Percentiles rank a stretch among this genome's conserved stretches.
phyloP scores from a whole-genome alignment of 2,113 vertebrate species.

The Dissostichus mawsoni region DNA sequence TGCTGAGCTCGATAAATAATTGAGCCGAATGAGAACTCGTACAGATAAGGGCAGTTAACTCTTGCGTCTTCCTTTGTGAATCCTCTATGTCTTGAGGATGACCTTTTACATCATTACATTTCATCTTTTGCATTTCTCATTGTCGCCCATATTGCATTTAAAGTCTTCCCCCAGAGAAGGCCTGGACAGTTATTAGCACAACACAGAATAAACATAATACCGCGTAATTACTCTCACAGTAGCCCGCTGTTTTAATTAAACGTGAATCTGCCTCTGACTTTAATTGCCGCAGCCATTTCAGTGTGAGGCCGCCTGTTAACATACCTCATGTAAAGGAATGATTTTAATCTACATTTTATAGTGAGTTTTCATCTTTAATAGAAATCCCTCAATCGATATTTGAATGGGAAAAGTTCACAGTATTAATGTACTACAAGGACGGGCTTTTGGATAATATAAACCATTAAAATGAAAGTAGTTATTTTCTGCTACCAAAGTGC shows the following conservation, averaged over 20 bases:
- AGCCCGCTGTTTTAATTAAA: slow-evolving; percentile 19
- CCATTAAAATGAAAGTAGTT: slow-evolving; percentile 10
- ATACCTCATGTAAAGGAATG: neutral
- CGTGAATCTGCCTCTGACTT: neutral
- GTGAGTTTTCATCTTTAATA: neutral
- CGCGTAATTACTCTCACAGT: neutral
- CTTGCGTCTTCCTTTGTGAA: neutral
- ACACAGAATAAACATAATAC: neutral
- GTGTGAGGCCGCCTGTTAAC: neutral
- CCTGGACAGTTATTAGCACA: neutral
- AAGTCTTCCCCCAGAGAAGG: neutral
- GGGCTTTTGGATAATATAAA: slow-evolving; percentile 20
- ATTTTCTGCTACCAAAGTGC: slow-evolving; percentile 21
- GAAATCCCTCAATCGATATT: neutral
- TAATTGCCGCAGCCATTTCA: neutral
- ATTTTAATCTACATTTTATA: neutral
- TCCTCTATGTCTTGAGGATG: neutral
- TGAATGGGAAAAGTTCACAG: neutral
- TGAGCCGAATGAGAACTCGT: slow-evolving; percentile 54
- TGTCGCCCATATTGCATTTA: neutral
- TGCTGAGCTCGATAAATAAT: slow-evolving; percentile 73
- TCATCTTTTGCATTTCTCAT: slow-evolving; percentile 36
- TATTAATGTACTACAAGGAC: neutral
- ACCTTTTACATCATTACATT: slow-evolving; percentile 9
- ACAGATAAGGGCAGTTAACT: slow-evolving; percentile 53